Conservation (phyloP, 2,797 vertebrate genomes). For the Pempheris klunzingeri region DNA sequence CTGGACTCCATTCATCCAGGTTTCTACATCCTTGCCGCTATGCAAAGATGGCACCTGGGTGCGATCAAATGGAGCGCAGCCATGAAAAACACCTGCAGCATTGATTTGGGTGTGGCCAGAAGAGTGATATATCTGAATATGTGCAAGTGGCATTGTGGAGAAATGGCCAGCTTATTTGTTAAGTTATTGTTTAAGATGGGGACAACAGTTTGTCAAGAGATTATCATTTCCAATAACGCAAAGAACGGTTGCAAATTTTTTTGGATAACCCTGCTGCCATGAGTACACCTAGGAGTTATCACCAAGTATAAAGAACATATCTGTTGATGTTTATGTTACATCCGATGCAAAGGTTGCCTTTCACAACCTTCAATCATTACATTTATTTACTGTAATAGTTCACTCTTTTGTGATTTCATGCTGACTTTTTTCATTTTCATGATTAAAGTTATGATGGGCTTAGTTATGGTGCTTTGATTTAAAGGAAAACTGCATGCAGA, state of each 20-base stretch:
- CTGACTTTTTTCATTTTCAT: slow-evolving; percentile 6
- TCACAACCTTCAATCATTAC: background rate
- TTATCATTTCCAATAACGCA: background rate
- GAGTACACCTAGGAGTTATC: background rate
- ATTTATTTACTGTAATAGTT: background rate
- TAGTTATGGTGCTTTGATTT: background rate
- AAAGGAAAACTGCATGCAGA: slow-evolving; percentile 1
- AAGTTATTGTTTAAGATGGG: background rate
- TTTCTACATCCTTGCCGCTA: background rate
- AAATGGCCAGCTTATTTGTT: slow-evolving; percentile 4
- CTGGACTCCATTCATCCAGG: background rate
- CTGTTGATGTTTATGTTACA: no score
- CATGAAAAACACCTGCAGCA: slow-evolving; percentile 8
- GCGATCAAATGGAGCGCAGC: background rate
- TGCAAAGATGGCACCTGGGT: background rate
- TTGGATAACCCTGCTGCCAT: background rate
- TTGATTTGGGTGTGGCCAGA: slow-evolving; percentile 1
- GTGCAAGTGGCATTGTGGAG: background rate
- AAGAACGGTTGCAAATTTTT: background rate
- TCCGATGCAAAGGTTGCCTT: background rate
- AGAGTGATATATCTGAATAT: background rate
- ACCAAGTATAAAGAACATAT: no score
- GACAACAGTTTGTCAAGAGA: background rate
- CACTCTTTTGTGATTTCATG: background rate
- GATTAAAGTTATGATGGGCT: slow-evolving; percentile 1